These are phyloP conservation scores for Dilophus febrilis DNA, from an alignment of 2,888 invertebrate genomes.

Conservation along the genomic window DNA sequence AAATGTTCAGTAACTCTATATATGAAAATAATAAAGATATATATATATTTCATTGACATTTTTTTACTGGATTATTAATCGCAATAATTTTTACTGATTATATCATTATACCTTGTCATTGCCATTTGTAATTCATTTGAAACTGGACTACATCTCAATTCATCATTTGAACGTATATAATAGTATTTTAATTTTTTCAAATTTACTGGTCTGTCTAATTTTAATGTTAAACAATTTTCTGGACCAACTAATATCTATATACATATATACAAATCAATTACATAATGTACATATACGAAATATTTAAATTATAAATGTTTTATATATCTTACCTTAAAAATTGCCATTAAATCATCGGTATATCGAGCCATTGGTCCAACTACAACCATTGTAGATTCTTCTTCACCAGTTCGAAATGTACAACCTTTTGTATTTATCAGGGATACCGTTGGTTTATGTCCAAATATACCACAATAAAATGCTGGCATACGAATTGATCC, in stretches of 20 bases:
- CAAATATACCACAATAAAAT: slow-evolving; percentile 72
- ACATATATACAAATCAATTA: background rate
- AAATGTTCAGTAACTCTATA: slow-evolving; percentile 30
- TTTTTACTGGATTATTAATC: background rate
- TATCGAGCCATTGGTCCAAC: slow-evolving; percentile 69
- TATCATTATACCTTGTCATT: slow-evolving; percentile 33
- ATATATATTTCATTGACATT: background rate
- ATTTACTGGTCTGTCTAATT: slow-evolving; percentile 43
- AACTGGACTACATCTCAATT: slow-evolving; percentile 54
- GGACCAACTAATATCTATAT: slow-evolving; percentile 25
- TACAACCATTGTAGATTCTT: slow-evolving; percentile 58
- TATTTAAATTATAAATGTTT: background rate
- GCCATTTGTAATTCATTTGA: slow-evolving; percentile 44
- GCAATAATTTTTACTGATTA: background rate
- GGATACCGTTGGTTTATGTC: slow-evolving; percentile 56
- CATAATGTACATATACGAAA: background rate
- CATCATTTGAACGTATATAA: slow-evolving; percentile 61
- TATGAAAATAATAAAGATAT: slow-evolving; percentile 8
- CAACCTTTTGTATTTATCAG: slow-evolving; percentile 42
- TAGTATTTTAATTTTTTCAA: slow-evolving; percentile 51
- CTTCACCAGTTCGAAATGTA: slow-evolving; percentile 49
- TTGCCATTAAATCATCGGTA: slow-evolving; percentile 60
- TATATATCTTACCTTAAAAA: slow-evolving; percentile 42
- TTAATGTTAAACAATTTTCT: slow-evolving; percentile 34
- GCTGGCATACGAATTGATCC: slow-evolving; percentile 85